Conservation (phyloP, 2,797 vertebrate genomes). For the Botia almorhae region DNA sequence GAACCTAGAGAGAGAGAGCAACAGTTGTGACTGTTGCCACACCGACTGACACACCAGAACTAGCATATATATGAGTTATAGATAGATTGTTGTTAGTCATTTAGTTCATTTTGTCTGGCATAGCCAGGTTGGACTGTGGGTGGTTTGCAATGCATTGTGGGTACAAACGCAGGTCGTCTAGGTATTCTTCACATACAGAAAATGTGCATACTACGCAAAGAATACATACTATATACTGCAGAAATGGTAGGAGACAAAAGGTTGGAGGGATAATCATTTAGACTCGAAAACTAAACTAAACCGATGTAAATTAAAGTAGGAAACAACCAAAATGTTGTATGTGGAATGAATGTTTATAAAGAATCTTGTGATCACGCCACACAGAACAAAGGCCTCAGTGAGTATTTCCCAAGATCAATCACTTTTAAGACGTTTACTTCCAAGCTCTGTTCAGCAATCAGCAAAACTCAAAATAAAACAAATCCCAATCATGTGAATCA, state of each 20-base stretch:
- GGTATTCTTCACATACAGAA: too few species aligned
- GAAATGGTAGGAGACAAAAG: too few species aligned
- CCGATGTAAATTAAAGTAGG: slow-evolving; percentile 8
- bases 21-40: background rate
- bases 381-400: slow-evolving; percentile 36
- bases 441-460: slow-evolving; percentile 40
- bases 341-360: slow-evolving; percentile 6
- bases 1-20: slow-evolving; percentile 2
- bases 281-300: background rate
- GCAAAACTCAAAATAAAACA: slow-evolving; percentile 56
- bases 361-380: background rate
- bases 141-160: too few species aligned
- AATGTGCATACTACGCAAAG: background rate
- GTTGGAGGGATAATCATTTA: background rate
- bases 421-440: slow-evolving; percentile 15
- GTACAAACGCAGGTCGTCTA: too few species aligned
- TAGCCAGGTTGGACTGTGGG: background rate
- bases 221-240: background rate
- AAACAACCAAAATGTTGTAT: background rate
- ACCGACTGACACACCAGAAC: background rate
- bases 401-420: slow-evolving; percentile 36
- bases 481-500: slow-evolving; percentile 61
- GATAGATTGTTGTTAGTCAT: too few species aligned
- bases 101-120: background rate
- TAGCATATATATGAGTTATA: too few species aligned